Percentiles rank a stretch among this genome's conserved stretches.
These are phyloP conservation scores for Pavo muticus DNA, from an alignment of 2,113 vertebrate species.

Conservation along the genomic window DNA sequence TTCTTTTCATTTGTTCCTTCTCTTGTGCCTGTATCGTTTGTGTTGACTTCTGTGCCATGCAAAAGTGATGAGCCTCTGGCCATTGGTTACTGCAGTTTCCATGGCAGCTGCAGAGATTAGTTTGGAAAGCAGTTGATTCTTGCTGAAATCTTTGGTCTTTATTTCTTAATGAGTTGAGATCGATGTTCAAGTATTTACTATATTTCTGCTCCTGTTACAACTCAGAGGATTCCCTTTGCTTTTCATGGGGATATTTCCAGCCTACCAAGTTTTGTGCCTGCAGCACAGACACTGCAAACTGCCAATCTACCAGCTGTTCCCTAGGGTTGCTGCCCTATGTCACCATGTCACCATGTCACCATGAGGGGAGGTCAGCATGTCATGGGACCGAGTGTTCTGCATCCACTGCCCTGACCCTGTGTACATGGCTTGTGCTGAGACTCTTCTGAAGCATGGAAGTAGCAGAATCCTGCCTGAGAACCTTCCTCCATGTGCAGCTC, in stretches of 20 bases:
- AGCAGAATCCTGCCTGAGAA: not conserved
- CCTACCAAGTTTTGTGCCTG: not conserved
- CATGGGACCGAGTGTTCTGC: not conserved
- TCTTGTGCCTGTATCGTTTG: not conserved
- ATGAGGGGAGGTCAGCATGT: not conserved
- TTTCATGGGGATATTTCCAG: not conserved
- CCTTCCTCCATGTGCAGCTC: not conserved
- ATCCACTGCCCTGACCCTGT: not conserved
- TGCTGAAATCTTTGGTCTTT: not conserved
- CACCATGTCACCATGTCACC: not conserved
- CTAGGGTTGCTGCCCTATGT: not conserved
- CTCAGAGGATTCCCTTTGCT: not conserved
- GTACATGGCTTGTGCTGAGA: not conserved
- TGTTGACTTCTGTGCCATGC: not conserved
- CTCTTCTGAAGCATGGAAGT: not conserved
- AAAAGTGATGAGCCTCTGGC: not conserved
- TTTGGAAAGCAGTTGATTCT: conserved; percentile 7
- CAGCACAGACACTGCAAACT: not conserved
- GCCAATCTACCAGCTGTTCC: not conserved
- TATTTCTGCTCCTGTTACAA: not conserved
- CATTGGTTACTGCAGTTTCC: not conserved
- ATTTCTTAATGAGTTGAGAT: not conserved
- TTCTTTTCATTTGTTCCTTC: not conserved
- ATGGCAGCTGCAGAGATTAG: not conserved
- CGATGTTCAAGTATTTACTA: not conserved